These are phyloP conservation scores for Eretmochelys imbricata DNA, from an alignment of 2,113 vertebrate genomes.

Conservation along the genomic window DNA sequence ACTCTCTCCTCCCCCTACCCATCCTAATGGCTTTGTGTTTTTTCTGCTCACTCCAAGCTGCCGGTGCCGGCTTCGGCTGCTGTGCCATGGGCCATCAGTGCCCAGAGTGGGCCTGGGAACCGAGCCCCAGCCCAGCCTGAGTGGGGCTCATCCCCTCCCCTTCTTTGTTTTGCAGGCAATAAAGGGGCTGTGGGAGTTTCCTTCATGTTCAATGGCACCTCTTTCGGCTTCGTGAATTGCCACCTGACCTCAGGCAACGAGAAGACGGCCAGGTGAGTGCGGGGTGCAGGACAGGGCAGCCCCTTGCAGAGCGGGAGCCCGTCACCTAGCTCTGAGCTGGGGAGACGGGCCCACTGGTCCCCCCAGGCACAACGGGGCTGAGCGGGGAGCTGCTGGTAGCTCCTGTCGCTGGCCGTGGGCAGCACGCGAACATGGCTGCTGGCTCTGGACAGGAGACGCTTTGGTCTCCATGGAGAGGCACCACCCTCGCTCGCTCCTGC, in stretches of 20 bases:
- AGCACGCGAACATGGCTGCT: neutral
- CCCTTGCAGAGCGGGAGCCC: neutral
- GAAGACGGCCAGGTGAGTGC: conserved; percentile 89
- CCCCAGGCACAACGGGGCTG: neutral
- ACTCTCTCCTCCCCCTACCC: neutral
- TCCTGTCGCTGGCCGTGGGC: neutral
- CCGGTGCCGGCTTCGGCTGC: no score
- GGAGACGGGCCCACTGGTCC: no score
- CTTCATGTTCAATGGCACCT: conserved; percentile 98
- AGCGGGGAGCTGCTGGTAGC: neutral
- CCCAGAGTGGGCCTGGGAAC: neutral
- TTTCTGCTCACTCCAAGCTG: neutral
- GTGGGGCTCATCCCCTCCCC: no score
- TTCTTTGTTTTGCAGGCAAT: conserved; percentile 82
- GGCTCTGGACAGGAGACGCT: no score
- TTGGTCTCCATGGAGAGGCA: no score
- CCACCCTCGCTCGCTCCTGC: neutral
- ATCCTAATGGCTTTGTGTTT: neutral
- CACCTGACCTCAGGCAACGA: conserved; percentile 98
- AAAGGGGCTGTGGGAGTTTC: conserved; percentile 96
- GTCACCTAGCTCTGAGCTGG: neutral
- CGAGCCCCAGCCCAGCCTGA: no score
- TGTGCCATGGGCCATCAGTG: rapidly evolving
- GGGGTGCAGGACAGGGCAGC: neutral
- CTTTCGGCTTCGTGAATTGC: conserved; percentile 97